Percentiles rank a stretch among this genome's conserved stretches.
phyloP scores from a whole-genome alignment of 2,113 vertebrate genomes.

The Suncus etruscus region DNA sequence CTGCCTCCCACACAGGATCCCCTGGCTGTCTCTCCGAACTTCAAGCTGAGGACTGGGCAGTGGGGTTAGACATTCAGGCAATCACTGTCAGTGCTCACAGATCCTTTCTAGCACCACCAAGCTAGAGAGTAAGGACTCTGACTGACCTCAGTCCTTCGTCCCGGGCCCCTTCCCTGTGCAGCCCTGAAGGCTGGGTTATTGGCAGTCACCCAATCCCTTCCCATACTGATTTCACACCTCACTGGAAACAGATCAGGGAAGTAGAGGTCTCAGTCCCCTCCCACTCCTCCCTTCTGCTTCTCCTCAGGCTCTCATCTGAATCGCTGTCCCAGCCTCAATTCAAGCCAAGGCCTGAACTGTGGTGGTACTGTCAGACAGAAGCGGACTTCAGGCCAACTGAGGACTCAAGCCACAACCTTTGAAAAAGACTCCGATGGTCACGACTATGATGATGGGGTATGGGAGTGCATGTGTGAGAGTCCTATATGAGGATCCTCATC shows the following conservation, averaged over 20 bases:
- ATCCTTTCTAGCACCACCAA: not conserved
- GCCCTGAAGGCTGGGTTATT: not conserved
- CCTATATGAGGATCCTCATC: no score
- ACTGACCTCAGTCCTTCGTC: constrained; percentile 5
- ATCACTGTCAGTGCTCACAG: no score
- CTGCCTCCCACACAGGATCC: not conserved
- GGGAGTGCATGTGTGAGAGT: no score
- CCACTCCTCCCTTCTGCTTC: not conserved
- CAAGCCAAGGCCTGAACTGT: not conserved
- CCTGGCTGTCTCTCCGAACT: not conserved
- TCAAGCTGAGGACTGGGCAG: not conserved
- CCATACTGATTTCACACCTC: constrained; percentile 28
- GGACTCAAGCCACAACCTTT: not conserved
- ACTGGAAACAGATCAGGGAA: not conserved
- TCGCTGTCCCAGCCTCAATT: not conserved
- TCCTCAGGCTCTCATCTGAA: not conserved
- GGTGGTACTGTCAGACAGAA: not conserved
- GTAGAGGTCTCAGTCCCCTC: not conserved
- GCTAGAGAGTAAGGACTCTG: not conserved
- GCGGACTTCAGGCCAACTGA: not conserved
- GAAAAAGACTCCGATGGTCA: not conserved
- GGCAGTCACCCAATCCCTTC: not conserved
- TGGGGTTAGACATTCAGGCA: not conserved
- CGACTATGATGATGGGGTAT: not conserved
- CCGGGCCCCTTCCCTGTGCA: accelerated